Evolutionary conservation across 2,113 vertebrate genomes (phyloP).

Genomic region (Poecile atricapillus): DNA sequence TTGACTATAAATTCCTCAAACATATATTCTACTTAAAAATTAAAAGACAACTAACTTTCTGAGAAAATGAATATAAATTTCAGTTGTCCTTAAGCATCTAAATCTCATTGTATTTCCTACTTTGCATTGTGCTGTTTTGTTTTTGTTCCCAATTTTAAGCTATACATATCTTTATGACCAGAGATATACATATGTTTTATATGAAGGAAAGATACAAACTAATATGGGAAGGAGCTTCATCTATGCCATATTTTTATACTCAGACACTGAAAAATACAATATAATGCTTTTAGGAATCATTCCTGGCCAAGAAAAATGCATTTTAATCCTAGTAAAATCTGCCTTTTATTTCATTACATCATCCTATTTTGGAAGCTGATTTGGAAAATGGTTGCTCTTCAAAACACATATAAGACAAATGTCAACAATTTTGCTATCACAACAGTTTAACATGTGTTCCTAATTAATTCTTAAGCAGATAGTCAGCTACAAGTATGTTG

Average conservation of each 20-base stretch:
- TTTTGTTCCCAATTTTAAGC: neutral
- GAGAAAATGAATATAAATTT: neutral
- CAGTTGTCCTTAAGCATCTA: neutral
- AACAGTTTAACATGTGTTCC: slow-evolving; percentile 8
- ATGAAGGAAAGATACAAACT: neutral
- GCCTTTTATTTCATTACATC: neutral
- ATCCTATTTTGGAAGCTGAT: neutral
- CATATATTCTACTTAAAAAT: neutral
- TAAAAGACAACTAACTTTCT: neutral
- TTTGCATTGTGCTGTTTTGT: neutral
- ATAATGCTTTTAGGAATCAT: neutral
- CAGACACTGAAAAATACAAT: neutral
- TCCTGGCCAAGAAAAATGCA: neutral
- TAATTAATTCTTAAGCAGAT: slow-evolving; percentile 38
- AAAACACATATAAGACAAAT: neutral
- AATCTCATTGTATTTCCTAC: neutral
- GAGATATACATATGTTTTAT: neutral
- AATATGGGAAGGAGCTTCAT: neutral
- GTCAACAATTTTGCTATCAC: slow-evolving; percentile 16
- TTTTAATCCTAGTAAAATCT: neutral
- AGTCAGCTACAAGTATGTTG: neutral
- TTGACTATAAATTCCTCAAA: neutral
- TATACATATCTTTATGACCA: neutral
- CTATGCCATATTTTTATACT: neutral
- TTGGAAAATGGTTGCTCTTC: neutral